phyloP scores from a whole-genome alignment of 1,140 invertebrate species.

The Atta colombica region DNA sequence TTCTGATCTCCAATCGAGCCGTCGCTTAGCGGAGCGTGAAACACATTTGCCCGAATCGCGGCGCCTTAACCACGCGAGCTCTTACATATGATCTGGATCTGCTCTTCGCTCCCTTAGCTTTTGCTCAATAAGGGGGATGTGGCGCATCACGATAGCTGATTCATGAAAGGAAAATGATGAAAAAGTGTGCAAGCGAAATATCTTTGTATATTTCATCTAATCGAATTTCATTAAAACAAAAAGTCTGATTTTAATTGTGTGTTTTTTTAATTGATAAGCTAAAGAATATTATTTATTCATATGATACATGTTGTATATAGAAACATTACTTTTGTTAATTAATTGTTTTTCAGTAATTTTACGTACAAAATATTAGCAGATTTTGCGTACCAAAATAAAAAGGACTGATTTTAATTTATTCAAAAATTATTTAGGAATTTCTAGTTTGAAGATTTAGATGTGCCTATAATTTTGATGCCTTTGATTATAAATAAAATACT shows the following conservation, averaged over 20 bases:
- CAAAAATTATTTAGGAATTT: not conserved
- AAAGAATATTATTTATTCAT: slow-evolving; percentile 2
- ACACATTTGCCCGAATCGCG: slow-evolving; percentile 84
- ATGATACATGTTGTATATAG: not conserved
- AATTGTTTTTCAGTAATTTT: not conserved
- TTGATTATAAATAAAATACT: not conserved
- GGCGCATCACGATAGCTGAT: not conserved
- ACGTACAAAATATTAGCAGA: not conserved
- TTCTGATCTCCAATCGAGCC: slow-evolving; percentile 84
- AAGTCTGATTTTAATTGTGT: not conserved
- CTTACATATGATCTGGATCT: slow-evolving; percentile 62
- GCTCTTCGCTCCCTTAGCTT: not conserved
- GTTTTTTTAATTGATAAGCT: not conserved
- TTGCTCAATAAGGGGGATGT: slow-evolving; percentile 49
- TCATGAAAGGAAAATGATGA: not conserved
- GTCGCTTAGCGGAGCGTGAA: slow-evolving; percentile 86
- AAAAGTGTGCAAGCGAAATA: not conserved
- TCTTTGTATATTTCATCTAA: not conserved
- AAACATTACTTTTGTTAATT: not conserved
- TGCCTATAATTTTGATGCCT: too few relatives aligned
- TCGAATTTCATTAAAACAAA: not conserved
- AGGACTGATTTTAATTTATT: not conserved
- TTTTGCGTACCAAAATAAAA: not conserved
- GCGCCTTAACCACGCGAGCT: slow-evolving; percentile 80
- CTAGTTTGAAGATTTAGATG: not conserved